Conservation (phyloP, 1,140 invertebrate genomes). For the Tetramorium simillimum region DNA sequence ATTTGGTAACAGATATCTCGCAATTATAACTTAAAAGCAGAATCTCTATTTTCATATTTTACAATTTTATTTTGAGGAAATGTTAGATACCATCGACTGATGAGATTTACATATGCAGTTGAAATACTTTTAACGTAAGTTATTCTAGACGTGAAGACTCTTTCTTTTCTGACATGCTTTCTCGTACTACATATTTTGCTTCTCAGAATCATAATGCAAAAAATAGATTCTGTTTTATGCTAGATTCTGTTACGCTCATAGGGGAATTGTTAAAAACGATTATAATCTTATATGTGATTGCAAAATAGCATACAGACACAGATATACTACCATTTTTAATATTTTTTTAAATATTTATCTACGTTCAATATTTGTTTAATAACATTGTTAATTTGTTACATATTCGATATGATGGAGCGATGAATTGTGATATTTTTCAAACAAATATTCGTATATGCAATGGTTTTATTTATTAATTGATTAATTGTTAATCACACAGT, state of each 20-base stretch:
- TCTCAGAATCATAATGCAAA: not conserved
- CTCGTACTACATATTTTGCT: not conserved
- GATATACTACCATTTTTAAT: not conserved
- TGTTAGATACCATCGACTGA: not conserved
- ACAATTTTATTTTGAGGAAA: not conserved
- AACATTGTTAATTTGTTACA: not conserved
- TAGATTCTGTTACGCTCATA: not conserved
- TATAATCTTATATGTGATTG: not conserved
- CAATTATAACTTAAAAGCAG: not conserved
- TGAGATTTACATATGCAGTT: not conserved
- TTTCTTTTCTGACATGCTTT: conserved; percentile 49
- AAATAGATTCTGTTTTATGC: conserved; percentile 19
- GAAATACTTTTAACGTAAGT: conserved; percentile 1
- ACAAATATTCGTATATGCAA: not conserved
- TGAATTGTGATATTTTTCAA: not conserved
- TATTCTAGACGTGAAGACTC: conserved; percentile 43
- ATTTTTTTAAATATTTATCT: not conserved
- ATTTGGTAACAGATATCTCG: not conserved
- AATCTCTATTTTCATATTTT: not conserved
- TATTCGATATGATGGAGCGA: not conserved
- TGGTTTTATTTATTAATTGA: not conserved
- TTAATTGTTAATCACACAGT: conserved; percentile 8
- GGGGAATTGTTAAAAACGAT: conserved; percentile 4
- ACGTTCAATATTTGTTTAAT: not conserved
- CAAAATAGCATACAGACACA: not conserved